Evolutionary conservation across 2,888 invertebrate species (phyloP).

Genomic region (Pasiphila rectangulata): DNA sequence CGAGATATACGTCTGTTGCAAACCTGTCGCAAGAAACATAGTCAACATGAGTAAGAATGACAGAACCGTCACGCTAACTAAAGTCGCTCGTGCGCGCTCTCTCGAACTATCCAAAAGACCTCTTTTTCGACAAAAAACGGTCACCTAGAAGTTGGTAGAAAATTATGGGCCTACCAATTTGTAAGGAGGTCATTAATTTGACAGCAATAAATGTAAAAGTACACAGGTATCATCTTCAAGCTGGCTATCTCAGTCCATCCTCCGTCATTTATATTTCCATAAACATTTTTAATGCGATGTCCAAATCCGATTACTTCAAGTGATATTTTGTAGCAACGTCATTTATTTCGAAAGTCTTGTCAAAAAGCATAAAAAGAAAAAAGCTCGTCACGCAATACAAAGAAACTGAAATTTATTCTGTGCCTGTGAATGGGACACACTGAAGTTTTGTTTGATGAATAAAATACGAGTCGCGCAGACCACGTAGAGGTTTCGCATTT

Average conservation of each 20-base stretch:
- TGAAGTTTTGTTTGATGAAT: slow-evolving; percentile 17
- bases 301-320: slow-evolving; percentile 21
- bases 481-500: slow-evolving; percentile 10
- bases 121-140: background rate
- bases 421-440: slow-evolving; percentile 11
- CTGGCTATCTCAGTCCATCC: background rate
- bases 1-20: too few relatives aligned
- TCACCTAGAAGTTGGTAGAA: background rate
- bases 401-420: slow-evolving; percentile 5
- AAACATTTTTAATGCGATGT: slow-evolving; percentile 5
- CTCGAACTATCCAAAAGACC: too few relatives aligned
- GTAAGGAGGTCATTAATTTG: background rate
- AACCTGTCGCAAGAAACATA: too few relatives aligned
- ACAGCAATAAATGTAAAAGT: background rate
- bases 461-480: slow-evolving; percentile 12
- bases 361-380: slow-evolving; percentile 8
- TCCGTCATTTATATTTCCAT: slow-evolving; percentile 2
- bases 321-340: slow-evolving; percentile 40
- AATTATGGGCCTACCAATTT: background rate
- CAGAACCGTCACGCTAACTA: too few relatives aligned
- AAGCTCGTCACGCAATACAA: slow-evolving; percentile 7
- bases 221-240: background rate
- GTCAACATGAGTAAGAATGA: too few relatives aligned
- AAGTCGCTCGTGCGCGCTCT: too few relatives aligned
- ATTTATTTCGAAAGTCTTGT: slow-evolving; percentile 35